Evolutionary conservation across 1,140 invertebrate species (phyloP), one percentile per base, ranked within the genome.

Genomic region (Cryptotermes secundus): DNA sequence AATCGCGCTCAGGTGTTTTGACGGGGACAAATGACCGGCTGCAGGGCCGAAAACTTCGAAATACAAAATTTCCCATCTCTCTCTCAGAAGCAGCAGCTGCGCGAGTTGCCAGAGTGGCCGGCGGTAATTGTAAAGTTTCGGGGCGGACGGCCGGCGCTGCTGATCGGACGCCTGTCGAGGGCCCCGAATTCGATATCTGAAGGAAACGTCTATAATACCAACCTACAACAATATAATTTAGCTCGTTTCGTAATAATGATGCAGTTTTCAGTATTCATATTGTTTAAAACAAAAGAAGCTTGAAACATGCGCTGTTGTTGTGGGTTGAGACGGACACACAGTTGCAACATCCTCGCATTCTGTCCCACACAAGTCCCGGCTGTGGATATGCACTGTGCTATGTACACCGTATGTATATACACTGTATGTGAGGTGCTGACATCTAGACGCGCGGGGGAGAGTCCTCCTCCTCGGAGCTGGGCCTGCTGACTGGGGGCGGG

Each of bases 401-500:
- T 72, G 59, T 72, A 72, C 59, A 72, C 59, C 59, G 26, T 72
- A 72, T 72, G 31, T 72, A 72, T 26, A 72, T n/a, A 9, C 59
- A 65, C 59, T 31, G 3, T 59, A 59, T 65, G 59, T 65, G 22
- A 1, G 34, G 80, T 81, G 26, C 34, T 49, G 36, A 9, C 79
- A 24, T 12, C 80, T 84, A 81, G 34, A 80, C 84, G 38, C 42
- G 79, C 31, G 84, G 72, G 36, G 83, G 45, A 3, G 84, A 42
- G 80, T 42, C 80, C 26, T 31, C 83, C 79, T 80, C 72, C 31
- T 34, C 79, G 3, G 72, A 80, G n/a, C 36, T 90, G 3, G 91
- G 90, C 86, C 91, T 88, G 85, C 10, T 87, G 49, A 87, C 87
- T 35, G 87, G 87, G 0, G 87, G 87, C 3, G 87, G 86, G 87